Conservation (phyloP, 2,113 vertebrate species). For the Pteropus alecto region DNA sequence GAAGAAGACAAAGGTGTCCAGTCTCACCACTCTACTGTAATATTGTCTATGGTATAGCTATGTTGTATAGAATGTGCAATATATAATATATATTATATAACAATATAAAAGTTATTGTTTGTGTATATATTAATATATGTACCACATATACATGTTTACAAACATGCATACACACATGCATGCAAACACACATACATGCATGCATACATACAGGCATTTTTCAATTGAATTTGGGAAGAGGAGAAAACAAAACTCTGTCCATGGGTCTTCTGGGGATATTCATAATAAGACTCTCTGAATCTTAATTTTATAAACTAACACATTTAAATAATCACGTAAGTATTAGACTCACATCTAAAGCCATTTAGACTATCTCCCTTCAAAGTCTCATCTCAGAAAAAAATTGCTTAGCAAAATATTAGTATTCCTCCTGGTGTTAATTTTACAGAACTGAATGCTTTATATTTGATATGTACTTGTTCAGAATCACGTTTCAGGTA, state of each 20-base stretch:
- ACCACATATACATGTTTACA: background rate
- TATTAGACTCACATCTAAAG: background rate
- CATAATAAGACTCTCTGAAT: background rate
- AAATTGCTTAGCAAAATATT: background rate
- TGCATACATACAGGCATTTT: background rate
- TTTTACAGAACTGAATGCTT: background rate
- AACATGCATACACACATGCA: background rate
- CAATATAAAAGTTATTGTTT: background rate
- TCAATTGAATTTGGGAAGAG: background rate
- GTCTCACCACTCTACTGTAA: background rate
- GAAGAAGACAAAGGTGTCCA: background rate
- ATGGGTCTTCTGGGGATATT: background rate
- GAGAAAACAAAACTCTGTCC: background rate
- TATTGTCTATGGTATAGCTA: background rate
- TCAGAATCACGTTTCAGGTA: background rate
- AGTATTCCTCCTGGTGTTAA: background rate
- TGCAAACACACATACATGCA: too few species aligned
- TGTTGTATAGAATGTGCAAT: background rate
- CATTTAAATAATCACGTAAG: background rate
- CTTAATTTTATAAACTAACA: background rate
- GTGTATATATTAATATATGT: too few species aligned
- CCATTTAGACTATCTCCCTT: background rate
- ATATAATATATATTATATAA: background rate
- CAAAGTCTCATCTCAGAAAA: background rate
- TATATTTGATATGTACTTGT: background rate